Conservation (phyloP, 2,113 vertebrate genomes). For the Centrocercus urophasianus region DNA sequence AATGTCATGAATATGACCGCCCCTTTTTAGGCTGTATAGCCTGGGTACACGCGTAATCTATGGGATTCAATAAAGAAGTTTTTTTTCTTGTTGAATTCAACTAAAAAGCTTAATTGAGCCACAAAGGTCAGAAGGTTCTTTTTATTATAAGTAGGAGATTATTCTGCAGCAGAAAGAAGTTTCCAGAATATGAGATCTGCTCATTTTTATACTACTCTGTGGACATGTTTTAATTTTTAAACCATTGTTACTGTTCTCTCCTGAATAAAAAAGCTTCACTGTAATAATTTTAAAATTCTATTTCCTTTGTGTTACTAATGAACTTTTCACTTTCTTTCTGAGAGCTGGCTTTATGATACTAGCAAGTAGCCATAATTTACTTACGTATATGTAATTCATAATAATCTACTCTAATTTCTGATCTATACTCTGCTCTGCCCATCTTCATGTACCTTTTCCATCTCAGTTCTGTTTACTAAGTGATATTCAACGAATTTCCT, state of each 20-base stretch:
- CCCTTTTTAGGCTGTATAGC: constrained; percentile 38
- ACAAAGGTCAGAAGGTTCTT: constrained; percentile 50
- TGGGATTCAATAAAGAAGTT: constrained; percentile 29
- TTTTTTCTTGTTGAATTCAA: constrained; percentile 32
- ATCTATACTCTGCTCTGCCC: constrained; percentile 42
- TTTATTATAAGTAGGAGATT: constrained; percentile 53
- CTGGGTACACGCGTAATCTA: constrained; percentile 21
- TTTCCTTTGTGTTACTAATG: constrained; percentile 27
- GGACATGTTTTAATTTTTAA: constrained; percentile 32
- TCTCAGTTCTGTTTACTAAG: constrained; percentile 81
- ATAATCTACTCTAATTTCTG: constrained; percentile 49
- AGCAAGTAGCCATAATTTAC: constrained; percentile 15
- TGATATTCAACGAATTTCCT: constrained; percentile 79
- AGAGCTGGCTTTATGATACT: background rate
- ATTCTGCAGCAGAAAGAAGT: constrained; percentile 3
- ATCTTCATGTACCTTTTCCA: constrained; percentile 66
- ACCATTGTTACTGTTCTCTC: background rate
- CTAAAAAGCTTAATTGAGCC: constrained; percentile 60
- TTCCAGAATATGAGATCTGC: constrained; percentile 10
- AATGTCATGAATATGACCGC: constrained; percentile 27
- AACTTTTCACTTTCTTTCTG: background rate
- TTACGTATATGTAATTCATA: constrained; percentile 60
- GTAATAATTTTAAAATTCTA: constrained; percentile 37
- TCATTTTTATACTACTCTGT: background rate
- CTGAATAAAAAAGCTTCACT: constrained; percentile 9